phyloP scores from a whole-genome alignment of 2,797 vertebrate species.

The Poecile montanus region DNA sequence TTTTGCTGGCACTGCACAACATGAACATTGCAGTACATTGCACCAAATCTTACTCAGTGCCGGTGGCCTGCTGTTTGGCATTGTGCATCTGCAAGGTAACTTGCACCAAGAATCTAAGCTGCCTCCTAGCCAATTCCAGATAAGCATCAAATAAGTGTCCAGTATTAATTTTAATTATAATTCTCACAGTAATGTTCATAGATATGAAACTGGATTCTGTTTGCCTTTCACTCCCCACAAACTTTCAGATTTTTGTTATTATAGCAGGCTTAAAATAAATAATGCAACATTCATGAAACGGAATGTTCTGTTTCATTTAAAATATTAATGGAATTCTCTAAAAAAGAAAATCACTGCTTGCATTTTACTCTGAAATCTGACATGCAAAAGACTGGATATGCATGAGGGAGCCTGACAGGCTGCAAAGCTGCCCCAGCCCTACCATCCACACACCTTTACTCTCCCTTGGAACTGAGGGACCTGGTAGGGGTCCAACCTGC shows the following conservation, averaged over 20 bases:
- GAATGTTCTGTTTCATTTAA: constrained; percentile 63
- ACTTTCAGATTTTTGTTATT: constrained; percentile 58
- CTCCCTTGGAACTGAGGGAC: not conserved
- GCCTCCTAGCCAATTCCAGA: constrained; percentile 1
- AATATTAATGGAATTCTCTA: constrained; percentile 75
- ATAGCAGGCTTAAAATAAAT: constrained; percentile 75
- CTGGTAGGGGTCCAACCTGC: not conserved
- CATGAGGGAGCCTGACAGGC: not conserved
- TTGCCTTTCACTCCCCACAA: not conserved
- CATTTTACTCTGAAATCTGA: constrained; percentile 48
- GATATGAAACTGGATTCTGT: constrained; percentile 5
- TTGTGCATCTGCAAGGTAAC: not conserved
- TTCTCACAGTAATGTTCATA: not conserved
- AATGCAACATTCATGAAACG: constrained; percentile 65
- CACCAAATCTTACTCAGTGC: not conserved
- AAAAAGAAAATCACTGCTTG: constrained; percentile 55
- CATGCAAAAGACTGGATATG: not conserved
- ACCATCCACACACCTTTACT: not conserved
- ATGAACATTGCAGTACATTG: not conserved
- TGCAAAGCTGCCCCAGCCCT: not conserved
- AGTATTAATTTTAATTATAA: not conserved
- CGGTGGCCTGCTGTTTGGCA: not conserved
- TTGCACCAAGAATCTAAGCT: not conserved
- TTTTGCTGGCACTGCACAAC: not conserved
- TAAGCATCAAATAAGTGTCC: not conserved